A percentile compares a stretch with the other conserved stretches of the same genome.
These are phyloP conservation scores for Sapajus apella DNA, from an alignment of 2,113 vertebrate species.

Conservation along the genomic window DNA sequence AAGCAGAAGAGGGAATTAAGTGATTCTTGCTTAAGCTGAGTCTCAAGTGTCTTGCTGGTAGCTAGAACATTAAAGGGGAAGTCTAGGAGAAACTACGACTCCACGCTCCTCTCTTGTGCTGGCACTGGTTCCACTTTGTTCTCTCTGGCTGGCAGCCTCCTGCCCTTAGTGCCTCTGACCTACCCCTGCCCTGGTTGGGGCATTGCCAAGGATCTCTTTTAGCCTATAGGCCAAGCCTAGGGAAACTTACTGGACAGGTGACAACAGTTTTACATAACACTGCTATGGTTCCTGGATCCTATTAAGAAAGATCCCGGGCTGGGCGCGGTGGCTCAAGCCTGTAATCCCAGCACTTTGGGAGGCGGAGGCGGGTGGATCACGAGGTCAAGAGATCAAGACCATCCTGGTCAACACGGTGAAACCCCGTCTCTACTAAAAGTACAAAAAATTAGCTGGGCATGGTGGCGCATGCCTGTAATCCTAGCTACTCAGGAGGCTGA, in stretches of 20 bases:
- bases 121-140: not conserved
- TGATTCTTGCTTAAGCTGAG: not conserved
- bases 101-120: not conserved
- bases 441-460: no score
- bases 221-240: not conserved
- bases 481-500: no score
- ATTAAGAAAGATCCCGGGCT: not conserved
- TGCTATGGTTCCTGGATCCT: not conserved
- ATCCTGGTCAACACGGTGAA: no score
- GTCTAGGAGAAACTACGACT: not conserved
- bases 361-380: no score
- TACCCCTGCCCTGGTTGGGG: not conserved
- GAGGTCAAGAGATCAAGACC: no score
- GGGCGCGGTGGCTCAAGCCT: no score
- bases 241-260: not conserved
- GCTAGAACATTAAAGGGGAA: not conserved
- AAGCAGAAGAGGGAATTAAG: not conserved
- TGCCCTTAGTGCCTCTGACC: not conserved
- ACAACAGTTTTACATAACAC: not conserved
- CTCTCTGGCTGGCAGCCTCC: not conserved
- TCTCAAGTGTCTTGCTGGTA: not conserved
- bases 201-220: not conserved
- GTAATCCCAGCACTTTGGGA: no score
- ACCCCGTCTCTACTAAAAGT: no score
- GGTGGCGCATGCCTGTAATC: no score